Conservation (phyloP, 2,113 vertebrate species). For the Corythornis madagascariensis region DNA sequence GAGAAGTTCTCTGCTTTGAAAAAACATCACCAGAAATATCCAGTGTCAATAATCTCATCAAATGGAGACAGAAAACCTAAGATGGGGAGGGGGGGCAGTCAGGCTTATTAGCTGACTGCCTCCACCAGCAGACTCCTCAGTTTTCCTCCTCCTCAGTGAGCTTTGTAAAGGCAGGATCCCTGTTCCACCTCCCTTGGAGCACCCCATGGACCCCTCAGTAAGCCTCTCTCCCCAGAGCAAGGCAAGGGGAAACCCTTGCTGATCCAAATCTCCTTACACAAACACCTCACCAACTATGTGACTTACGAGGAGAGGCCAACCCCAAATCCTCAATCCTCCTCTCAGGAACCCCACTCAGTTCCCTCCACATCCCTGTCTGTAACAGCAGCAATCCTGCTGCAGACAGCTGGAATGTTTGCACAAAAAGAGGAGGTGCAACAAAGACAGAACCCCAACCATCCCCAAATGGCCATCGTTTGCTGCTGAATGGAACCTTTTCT, state of each 20-base stretch:
- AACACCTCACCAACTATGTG: neutral
- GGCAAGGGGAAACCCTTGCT: neutral
- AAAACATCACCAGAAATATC: neutral
- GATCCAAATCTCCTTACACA: conserved; percentile 17
- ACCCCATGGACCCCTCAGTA: neutral
- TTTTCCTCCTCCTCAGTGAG: neutral
- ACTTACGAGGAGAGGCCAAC: neutral
- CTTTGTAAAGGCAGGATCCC: neutral
- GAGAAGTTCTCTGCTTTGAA: neutral
- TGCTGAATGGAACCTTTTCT: neutral
- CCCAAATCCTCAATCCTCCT: neutral
- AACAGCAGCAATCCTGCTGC: neutral
- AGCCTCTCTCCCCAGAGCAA: neutral
- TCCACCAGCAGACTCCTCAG: neutral
- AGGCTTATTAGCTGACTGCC: neutral
- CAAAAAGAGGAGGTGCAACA: neutral
- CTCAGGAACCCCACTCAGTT: neutral
- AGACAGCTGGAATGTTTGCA: neutral
- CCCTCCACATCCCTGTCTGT: neutral
- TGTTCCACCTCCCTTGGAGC: rapidly evolving
- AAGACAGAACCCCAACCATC: neutral
- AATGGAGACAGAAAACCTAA: neutral
- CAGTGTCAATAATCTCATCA: neutral
- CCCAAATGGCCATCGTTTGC: neutral
- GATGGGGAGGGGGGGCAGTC: rapidly evolving